Percentiles rank a stretch among this genome's conserved stretches.
phyloP scores from a whole-genome alignment of 2,888 invertebrate species.

The Ennomos fuscantarius region DNA sequence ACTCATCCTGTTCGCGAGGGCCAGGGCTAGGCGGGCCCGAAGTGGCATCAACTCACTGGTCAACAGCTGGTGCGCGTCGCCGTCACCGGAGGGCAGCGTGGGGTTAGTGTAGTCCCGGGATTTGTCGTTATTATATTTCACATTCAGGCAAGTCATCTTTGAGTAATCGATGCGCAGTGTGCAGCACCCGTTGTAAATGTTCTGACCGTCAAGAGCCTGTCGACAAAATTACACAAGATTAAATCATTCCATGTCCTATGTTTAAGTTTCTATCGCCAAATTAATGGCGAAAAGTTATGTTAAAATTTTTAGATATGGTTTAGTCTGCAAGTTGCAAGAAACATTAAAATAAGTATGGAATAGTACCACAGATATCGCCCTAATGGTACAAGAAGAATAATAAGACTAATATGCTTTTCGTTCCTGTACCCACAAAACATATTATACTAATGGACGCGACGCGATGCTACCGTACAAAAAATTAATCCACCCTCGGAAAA shows the following conservation, averaged over 20 bases:
- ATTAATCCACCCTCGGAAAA: conserved; percentile 28
- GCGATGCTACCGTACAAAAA: conserved; percentile 6
- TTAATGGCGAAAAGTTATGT: too few species aligned
- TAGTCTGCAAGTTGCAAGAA: too few species aligned
- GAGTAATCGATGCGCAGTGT: conserved; percentile 99
- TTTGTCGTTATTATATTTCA: conserved; percentile 99
- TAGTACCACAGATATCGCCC: too few species aligned
- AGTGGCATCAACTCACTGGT: conserved; percentile 88
- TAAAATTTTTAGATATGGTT: too few species aligned
- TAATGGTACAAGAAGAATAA: too few species aligned
- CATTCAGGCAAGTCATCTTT: conserved; percentile 98
- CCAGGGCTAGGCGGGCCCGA: conserved; percentile 81
- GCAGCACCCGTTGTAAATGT: conserved; percentile 99
- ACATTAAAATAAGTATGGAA: too few species aligned
- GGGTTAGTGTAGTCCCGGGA: conserved; percentile 99
- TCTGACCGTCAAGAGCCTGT: conserved; percentile 98
- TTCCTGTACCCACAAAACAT: too few species aligned
- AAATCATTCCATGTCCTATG: too few species aligned
- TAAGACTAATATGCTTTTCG: too few species aligned
- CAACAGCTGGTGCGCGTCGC: conserved; percentile 86
- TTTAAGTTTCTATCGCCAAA: too few species aligned
- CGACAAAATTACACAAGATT: conserved; percentile 46
- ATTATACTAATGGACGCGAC: too few species aligned
- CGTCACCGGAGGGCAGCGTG: conserved; percentile 97
- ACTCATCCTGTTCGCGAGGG: conserved; percentile 87